A percentile compares a stretch with the other conserved stretches of the same genome.
Evolutionary conservation across 1,140 invertebrate species (phyloP).

Genomic region (Drosophila obscura): DNA sequence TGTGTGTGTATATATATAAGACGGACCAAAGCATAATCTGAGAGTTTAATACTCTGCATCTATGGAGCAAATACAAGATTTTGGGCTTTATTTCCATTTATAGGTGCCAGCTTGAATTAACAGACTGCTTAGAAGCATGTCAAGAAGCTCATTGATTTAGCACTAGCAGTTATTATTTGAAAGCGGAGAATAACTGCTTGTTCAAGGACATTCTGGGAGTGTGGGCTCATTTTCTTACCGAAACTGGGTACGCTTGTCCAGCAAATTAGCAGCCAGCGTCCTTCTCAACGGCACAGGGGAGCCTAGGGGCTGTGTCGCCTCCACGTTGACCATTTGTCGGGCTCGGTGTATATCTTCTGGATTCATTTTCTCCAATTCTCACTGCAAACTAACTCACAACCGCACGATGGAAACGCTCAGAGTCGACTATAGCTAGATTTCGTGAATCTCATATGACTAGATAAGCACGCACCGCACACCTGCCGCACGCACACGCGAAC

Average conservation of each 20-base stretch:
- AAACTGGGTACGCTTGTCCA: conserved; percentile 68
- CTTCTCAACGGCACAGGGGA: conserved; percentile 53
- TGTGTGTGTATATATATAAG: too few relatives aligned
- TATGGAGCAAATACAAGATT: too few relatives aligned
- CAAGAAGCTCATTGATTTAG: not conserved
- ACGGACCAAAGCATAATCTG: too few relatives aligned
- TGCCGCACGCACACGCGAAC: conserved; percentile 41
- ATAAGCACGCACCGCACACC: conserved; percentile 71
- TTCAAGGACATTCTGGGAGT: conserved; percentile 14
- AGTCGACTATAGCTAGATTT: conserved; percentile 66
- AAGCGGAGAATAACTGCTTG: not conserved
- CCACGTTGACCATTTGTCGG: conserved; percentile 35
- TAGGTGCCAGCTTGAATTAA: too few relatives aligned
- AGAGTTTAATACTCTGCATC: too few relatives aligned
- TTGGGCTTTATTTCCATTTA: too few relatives aligned
- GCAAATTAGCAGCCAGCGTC: conserved; percentile 26
- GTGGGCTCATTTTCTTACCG: conserved; percentile 41
- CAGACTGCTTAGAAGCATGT: not conserved
- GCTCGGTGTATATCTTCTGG: conserved; percentile 59
- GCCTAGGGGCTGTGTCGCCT: conserved; percentile 20
- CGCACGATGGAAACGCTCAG: conserved; percentile 53
- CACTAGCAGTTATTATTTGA: not conserved
- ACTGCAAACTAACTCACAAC: conserved; percentile 58
- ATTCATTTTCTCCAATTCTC: conserved; percentile 53
- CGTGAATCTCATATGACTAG: conserved; percentile 78